phyloP scores from a whole-genome alignment of 2,797 vertebrate species.

The Mycteria americana region DNA sequence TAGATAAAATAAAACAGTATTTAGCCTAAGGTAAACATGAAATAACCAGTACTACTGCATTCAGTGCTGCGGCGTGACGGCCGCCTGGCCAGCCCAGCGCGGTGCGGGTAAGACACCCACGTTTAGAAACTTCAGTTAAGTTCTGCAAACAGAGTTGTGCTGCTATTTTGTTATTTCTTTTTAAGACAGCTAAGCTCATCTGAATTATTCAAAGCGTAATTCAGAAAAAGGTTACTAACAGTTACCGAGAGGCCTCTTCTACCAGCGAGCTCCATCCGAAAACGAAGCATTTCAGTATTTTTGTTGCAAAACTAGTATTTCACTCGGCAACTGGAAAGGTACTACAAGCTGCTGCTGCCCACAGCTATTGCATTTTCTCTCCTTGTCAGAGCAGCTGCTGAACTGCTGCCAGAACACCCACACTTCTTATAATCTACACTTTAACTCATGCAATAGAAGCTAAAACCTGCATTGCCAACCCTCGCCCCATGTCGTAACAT shows the following conservation, averaged over 20 bases:
- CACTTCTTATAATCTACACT: too few relatives aligned
- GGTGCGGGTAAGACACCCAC: rapidly evolving
- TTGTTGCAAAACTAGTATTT: not conserved
- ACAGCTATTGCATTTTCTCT: not conserved
- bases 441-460: rapidly evolving
- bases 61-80: rapidly evolving
- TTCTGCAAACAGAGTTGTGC: not conserved
- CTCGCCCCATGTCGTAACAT: rapidly evolving
- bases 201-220: not conserved
- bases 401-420: not conserved
- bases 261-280: not conserved
- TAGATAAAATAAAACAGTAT: not conserved
- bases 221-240: not conserved
- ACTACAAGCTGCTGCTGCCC: not conserved
- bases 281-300: not conserved
- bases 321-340: not conserved
- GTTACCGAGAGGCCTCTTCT: not conserved
- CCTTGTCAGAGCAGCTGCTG: not conserved
- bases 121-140: too few relatives aligned
- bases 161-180: not conserved
- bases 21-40: not conserved
- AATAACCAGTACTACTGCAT: not conserved
- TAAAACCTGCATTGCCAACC: not conserved
- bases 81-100: rapidly evolving
- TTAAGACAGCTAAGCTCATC: not conserved